phyloP scores from a whole-genome alignment of 2,888 invertebrate genomes.

The Epinotia demarniana region DNA sequence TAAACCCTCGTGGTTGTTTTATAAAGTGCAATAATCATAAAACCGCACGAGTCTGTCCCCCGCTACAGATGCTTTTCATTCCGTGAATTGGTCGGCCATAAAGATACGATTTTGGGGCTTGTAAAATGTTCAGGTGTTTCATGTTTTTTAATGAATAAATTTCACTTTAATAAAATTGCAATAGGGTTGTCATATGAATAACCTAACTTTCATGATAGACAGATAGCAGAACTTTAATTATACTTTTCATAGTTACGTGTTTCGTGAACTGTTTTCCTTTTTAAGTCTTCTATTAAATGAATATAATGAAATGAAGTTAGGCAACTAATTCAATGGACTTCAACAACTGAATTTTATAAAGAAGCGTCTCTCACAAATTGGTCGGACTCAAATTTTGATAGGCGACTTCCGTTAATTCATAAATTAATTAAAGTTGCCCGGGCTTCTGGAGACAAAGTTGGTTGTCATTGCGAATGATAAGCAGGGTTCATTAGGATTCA shows the following conservation, averaged over 20 bases:
- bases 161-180: not conserved
- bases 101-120: conserved; percentile 35
- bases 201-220: too few species aligned
- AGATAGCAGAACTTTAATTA: too few species aligned
- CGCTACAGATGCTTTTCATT: conserved; percentile 44
- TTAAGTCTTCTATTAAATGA: conserved; percentile 17
- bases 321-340: conserved; percentile 30
- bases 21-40: conserved; percentile 82
- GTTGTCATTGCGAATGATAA: conserved; percentile 77
- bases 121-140: conserved; percentile 31
- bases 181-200: not conserved
- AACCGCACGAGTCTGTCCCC: conserved; percentile 55
- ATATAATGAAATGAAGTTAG: conserved; percentile 25
- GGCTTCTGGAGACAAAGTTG: conserved; percentile 62
- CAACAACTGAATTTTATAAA: conserved; percentile 35
- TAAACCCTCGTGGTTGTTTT: conserved; percentile 76
- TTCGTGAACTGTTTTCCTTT: not conserved
- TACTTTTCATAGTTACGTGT: not conserved
- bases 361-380: conserved; percentile 52
- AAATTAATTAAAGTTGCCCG: conserved; percentile 78
- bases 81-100: conserved; percentile 40
- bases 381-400: conserved; percentile 64
- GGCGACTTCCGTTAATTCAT: conserved; percentile 72
- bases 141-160: conserved; percentile 12
- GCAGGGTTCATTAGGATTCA: conserved; percentile 73